phyloP scores from a whole-genome alignment of 2,888 invertebrate species.

The Amitus sp. region DNA sequence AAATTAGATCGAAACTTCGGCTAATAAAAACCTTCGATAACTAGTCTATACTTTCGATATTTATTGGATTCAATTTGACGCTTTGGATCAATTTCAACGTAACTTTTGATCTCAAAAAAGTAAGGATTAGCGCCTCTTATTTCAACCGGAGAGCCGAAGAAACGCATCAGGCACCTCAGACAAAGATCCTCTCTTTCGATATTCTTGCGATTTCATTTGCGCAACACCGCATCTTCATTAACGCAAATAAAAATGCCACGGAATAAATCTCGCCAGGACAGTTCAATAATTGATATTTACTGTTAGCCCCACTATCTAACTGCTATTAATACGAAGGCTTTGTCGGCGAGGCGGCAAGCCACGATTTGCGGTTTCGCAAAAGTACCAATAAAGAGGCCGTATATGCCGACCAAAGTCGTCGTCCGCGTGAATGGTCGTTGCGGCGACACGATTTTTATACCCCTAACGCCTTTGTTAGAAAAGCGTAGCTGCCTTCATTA shows the following conservation, averaged over 20 bases:
- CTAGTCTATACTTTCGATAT: no score
- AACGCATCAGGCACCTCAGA: no score
- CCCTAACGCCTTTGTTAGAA: slow-evolving; percentile 38
- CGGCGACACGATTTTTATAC: slow-evolving; percentile 36
- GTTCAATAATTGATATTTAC: slow-evolving; percentile 62
- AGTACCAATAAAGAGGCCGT: slow-evolving; percentile 55
- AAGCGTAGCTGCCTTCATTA: background rate
- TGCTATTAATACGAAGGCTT: slow-evolving; percentile 61
- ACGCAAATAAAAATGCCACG: slow-evolving; percentile 14
- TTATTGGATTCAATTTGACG: no score
- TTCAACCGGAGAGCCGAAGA: no score
- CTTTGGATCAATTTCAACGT: no score
- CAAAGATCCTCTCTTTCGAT: background rate
- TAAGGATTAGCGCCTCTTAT: no score
- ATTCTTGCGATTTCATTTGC: background rate
- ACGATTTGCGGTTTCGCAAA: slow-evolving; percentile 56
- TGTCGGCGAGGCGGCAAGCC: slow-evolving; percentile 53
- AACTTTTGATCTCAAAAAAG: no score
- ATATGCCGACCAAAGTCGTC: slow-evolving; percentile 33
- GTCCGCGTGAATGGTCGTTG: slow-evolving; percentile 26
- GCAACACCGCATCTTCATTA: slow-evolving; percentile 26
- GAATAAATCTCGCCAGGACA: slow-evolving; percentile 51
- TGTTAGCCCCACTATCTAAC: slow-evolving; percentile 57
- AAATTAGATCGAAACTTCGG: no score
- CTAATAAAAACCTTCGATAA: no score